Evolutionary conservation across 2,888 invertebrate species (phyloP).

Genomic region (Lordiphosa fenestrarum): DNA sequence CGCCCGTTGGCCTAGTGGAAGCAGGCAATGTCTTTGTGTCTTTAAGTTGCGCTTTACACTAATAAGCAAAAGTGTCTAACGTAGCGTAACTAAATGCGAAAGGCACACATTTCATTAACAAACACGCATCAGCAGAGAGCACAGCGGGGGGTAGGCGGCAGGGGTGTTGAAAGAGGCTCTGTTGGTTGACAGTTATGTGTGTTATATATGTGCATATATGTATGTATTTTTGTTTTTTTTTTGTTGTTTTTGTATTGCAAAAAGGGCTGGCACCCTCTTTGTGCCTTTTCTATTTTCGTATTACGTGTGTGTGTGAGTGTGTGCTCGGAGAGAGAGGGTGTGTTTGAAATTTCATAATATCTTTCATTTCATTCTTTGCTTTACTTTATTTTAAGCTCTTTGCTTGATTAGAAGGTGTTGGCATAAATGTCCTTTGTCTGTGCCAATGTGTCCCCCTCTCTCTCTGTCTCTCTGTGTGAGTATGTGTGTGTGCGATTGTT

Average conservation of each 20-base stretch:
- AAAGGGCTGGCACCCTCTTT: conserved; percentile 43
- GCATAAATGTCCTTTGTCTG: conserved; percentile 60
- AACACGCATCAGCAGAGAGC: conserved; percentile 53
- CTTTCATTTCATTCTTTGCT: conserved; percentile 71
- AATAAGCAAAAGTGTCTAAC: conserved; percentile 76
- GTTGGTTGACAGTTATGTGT: conserved; percentile 67
- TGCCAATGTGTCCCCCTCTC: not conserved
- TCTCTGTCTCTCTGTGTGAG: conserved; percentile 8
- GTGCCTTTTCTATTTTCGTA: conserved; percentile 37
- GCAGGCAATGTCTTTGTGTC: conserved; percentile 32
- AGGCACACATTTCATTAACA: conserved; percentile 75
- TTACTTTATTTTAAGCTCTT: conserved; percentile 74
- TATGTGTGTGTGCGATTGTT: conserved; percentile 11
- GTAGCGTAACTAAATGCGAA: conserved; percentile 73
- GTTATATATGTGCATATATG: conserved; percentile 40
- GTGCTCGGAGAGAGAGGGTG: conserved; percentile 54
- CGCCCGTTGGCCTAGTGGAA: conserved; percentile 32
- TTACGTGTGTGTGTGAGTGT: conserved; percentile 15
- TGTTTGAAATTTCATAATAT: conserved; percentile 73
- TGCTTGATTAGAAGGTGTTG: conserved; percentile 75
- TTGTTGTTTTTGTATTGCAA: conserved; percentile 36
- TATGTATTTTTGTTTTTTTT: conserved; percentile 5
- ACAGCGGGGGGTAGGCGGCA: conserved; percentile 3
- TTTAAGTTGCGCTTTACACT: conserved; percentile 70
- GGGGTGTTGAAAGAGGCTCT: not conserved